Conservation (phyloP, 2,888 invertebrate species). For the Escarpia spicata region DNA sequence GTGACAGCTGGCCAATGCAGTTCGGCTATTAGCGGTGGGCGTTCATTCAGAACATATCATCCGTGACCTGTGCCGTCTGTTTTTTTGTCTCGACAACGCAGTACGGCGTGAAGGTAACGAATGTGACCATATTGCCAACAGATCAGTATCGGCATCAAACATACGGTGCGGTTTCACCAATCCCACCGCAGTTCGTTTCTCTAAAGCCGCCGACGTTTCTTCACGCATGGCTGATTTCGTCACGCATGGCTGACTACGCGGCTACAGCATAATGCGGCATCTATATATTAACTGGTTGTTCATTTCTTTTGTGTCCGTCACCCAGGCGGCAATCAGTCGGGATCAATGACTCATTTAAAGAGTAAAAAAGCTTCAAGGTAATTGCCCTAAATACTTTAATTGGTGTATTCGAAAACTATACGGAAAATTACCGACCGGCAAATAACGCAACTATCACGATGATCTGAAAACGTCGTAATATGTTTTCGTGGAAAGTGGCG, state of each 20-base stretch:
- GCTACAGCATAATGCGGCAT: background rate
- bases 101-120: background rate
- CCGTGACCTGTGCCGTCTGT: background rate
- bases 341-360: conserved; percentile 6
- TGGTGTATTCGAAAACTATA: background rate
- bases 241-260: background rate
- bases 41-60: background rate
- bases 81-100: background rate
- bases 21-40: background rate
- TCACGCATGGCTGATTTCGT: background rate
- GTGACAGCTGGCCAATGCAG: background rate
- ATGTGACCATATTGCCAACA: background rate
- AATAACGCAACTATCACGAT: background rate
- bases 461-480: conserved; percentile 8
- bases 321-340: background rate
- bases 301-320: background rate
- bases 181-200: background rate
- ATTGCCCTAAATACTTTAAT: background rate
- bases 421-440: background rate
- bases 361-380: conserved; percentile 4
- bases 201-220: conserved; percentile 1
- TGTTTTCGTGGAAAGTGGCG: background rate
- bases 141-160: conserved; percentile 6
- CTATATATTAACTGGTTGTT: background rate
- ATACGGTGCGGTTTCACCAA: conserved; percentile 3